Percentiles rank a stretch among this genome's conserved stretches.
phyloP scores from a whole-genome alignment of 2,888 invertebrate genomes.

The Protonemura montana region DNA sequence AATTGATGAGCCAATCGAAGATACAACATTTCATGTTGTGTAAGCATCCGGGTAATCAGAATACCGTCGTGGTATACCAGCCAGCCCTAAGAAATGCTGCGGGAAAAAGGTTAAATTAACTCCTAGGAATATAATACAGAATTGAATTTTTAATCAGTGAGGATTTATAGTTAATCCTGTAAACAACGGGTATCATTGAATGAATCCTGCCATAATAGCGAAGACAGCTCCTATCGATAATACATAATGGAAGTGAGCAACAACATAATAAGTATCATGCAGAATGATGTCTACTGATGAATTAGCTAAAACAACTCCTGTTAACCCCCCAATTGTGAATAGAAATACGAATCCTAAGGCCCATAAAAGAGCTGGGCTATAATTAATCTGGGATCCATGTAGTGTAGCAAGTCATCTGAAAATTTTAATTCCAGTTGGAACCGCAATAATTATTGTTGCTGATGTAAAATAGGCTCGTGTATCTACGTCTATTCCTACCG shows the following conservation, averaged over 20 bases:
- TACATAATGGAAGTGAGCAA: slow-evolving; percentile 84
- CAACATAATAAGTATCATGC: slow-evolving; percentile 86
- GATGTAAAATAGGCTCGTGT: slow-evolving; percentile 85
- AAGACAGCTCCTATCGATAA: slow-evolving; percentile 76
- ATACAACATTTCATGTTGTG: slow-evolving; percentile 70
- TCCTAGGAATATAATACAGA: slow-evolving; percentile 75
- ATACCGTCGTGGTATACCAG: slow-evolving; percentile 78
- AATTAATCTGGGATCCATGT: slow-evolving; percentile 55
- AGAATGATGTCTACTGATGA: slow-evolving; percentile 79
- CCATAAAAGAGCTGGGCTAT: slow-evolving; percentile 55
- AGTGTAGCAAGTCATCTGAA: slow-evolving; percentile 62
- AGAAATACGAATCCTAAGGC: slow-evolving; percentile 77
- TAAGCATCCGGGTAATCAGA: slow-evolving; percentile 76
- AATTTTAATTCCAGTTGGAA: slow-evolving; percentile 72
- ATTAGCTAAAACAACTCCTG: slow-evolving; percentile 69
- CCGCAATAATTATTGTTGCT: slow-evolving; percentile 86
- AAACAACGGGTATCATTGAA: slow-evolving; percentile 76
- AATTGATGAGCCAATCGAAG: slow-evolving; percentile 72
- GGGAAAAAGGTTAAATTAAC: slow-evolving; percentile 66
- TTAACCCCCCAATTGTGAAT: slow-evolving; percentile 79
- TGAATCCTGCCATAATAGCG: slow-evolving; percentile 77
- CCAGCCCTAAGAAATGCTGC: slow-evolving; percentile 67
- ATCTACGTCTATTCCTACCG: slow-evolving; percentile 83
- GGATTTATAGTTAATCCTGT: slow-evolving; percentile 68
- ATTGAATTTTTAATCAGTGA: slow-evolving; percentile 72